phyloP scores from a whole-genome alignment of 2,888 invertebrate species.

The Cryptosula pallasiana region DNA sequence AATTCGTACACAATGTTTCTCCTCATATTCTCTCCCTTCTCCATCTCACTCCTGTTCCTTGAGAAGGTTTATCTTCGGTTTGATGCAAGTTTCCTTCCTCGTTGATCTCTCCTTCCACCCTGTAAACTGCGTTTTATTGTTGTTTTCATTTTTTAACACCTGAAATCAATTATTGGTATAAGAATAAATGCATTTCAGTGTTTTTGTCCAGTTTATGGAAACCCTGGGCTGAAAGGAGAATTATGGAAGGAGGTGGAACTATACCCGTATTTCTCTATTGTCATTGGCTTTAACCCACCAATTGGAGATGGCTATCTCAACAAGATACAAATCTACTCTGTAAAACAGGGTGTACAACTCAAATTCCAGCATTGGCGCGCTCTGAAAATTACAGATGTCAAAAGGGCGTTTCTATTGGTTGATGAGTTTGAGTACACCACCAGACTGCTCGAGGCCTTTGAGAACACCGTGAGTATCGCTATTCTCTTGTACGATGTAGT shows the following conservation, averaged over 20 bases:
- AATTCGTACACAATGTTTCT: no score
- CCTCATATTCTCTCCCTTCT: no score
- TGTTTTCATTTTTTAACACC: no score
- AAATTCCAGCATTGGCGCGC: background rate
- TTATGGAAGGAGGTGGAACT: background rate
- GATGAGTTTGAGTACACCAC: background rate
- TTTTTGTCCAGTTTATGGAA: background rate
- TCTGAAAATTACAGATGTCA: background rate
- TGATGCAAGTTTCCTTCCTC: no score
- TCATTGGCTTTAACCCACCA: background rate
- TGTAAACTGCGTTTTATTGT: no score
- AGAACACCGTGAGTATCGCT: conserved; percentile 11
- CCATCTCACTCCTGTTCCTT: no score
- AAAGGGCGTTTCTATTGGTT: background rate
- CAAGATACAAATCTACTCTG: background rate
- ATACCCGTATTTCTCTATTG: background rate
- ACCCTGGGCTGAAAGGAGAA: background rate
- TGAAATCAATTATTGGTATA: no score
- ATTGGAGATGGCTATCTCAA: background rate
- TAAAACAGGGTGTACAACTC: background rate
- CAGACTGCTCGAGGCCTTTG: background rate
- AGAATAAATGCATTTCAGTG: no score
- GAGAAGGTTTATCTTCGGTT: no score
- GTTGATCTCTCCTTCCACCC: no score
- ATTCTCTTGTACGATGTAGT: no score